Conservation (phyloP, 2,113 vertebrate genomes). For the Baryphthengus martii region DNA sequence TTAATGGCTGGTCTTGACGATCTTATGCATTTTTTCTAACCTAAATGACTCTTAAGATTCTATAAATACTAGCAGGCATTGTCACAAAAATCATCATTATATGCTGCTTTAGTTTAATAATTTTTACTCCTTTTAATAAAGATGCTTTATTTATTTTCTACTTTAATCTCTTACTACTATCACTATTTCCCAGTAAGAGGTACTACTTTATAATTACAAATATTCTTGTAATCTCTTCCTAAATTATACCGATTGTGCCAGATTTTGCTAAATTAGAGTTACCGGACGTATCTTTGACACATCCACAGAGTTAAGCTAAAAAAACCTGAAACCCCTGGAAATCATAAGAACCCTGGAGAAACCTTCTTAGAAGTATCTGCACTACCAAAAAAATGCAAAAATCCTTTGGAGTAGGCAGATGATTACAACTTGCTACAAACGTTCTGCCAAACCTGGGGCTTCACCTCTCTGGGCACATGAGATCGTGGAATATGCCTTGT, state of each 20-base stretch:
- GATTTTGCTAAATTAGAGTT: not conserved
- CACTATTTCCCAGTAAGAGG: not conserved
- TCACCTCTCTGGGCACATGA: not conserved
- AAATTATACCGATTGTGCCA: not conserved
- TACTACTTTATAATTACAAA: not conserved
- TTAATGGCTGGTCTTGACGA: rapidly evolving
- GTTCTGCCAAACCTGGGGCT: not conserved
- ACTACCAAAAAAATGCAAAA: not conserved
- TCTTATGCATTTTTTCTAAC: not conserved
- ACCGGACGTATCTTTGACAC: not conserved
- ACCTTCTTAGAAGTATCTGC: not conserved
- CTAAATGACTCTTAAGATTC: not conserved
- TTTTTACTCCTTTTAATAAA: not conserved
- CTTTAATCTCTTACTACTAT: not conserved
- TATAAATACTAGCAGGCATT: not conserved
- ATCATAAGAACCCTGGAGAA: not conserved
- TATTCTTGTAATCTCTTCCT: not conserved
- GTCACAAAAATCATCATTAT: not conserved
- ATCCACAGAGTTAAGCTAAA: not conserved
- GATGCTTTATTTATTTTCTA: not conserved
- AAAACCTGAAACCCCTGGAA: not conserved
- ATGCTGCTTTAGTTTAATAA: not conserved
- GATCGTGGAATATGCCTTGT: not conserved
- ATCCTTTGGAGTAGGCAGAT: not conserved
- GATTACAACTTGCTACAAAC: not conserved